Base-by-base conservation (phyloP, 2,888 invertebrate species). In the Trypoxylon attenuatum region DNA sequence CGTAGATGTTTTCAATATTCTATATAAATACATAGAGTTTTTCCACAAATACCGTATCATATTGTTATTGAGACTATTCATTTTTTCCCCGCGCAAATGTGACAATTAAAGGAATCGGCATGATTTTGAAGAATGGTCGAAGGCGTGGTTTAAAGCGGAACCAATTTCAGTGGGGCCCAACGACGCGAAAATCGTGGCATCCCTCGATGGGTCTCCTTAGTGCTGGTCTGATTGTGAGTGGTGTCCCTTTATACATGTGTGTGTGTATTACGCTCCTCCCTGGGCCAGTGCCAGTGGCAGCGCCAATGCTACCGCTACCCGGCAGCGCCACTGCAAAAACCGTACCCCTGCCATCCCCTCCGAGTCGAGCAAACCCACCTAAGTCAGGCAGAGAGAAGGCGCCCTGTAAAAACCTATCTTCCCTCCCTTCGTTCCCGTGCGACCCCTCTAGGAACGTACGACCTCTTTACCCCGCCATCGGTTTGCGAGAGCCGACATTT, bases 351-450 rank as follows among this genome's bases (percentile, higher is more conserved):
- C 71, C 67, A 65, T 54, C 66, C 73, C 71, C 72, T 43, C 62
- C 57, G 49, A 39, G 42, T 53, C 29, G 47, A 67, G 51, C 47
- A 66, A 64, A 46, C 38, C 41, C 59, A 39, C 39, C 55, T 43
- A 49, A 53, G 57, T 33, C 52, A 65, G 54, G 61, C 38, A 52
- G 60, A 57, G 57, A 56, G 66, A 63, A 69, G 67, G 54, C 65
- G 61, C 52, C 53, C 27, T 56, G 57, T 54, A 74, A 73, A 78
- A 79, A 72, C 60, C 47, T 57, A 75, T 63, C 65, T 60, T 71
- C 65, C 54, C 69, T 62, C 54, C 41, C 51, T 51, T 62, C 54
- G 15, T 16, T 27, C 22, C 33, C 58, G 46, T 62, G 60, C 64
- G 74, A 57, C 66, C 75, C 53, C 27, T 56, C 50, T 61, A 47